Conservation (phyloP, 2,113 vertebrate species). For the human (Homo sapiens) region DNA sequence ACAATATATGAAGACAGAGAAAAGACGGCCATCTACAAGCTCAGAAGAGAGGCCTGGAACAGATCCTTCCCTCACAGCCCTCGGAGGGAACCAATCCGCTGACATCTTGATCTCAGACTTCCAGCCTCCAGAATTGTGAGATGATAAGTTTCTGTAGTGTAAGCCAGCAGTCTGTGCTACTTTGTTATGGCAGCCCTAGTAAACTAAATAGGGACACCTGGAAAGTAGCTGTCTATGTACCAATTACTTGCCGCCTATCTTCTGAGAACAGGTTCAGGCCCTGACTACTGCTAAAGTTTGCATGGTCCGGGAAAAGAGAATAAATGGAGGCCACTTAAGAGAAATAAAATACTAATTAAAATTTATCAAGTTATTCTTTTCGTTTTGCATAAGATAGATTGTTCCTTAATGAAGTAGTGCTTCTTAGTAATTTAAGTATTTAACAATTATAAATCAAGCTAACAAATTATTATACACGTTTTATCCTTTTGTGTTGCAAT, state of each 20-base stretch:
- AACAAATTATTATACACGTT: background rate
- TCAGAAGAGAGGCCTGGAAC: background rate
- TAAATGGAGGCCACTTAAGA: background rate
- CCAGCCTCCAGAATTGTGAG: background rate
- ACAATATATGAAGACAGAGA: background rate
- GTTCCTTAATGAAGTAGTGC: background rate
- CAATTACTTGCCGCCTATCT: background rate
- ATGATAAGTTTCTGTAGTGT: background rate
- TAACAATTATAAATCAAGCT: background rate
- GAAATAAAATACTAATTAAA: background rate
- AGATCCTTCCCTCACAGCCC: background rate
- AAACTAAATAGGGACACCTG: background rate
- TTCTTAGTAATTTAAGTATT: slow-evolving; percentile 27
- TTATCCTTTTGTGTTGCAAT: slow-evolving; percentile 21
- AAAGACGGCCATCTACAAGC: background rate
- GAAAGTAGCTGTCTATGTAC: background rate
- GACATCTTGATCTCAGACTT: background rate
- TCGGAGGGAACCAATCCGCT: background rate
- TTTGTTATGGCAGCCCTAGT: background rate
- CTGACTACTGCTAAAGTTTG: background rate
- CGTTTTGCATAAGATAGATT: background rate
- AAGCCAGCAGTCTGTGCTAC: background rate
- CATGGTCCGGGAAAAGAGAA: background rate
- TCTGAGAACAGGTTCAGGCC: background rate
- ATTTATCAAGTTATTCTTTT: background rate